phyloP scores from a whole-genome alignment of 2,888 invertebrate species.

The Ichneumoninae sp. region DNA sequence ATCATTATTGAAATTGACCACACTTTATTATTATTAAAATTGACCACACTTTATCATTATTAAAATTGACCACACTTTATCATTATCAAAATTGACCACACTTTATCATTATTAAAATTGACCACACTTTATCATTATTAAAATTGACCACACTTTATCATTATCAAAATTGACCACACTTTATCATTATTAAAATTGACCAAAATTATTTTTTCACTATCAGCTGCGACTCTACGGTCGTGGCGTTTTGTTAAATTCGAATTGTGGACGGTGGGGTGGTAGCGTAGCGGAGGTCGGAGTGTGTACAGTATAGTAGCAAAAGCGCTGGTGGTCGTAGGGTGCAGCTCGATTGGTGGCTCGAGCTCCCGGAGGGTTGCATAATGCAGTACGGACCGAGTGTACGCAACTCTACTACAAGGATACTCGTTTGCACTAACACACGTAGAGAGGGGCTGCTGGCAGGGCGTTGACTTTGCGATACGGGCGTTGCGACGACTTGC shows the following conservation, averaged over 20 bases:
- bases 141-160: no score
- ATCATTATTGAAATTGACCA: no score
- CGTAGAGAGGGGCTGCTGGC: slow-evolving; percentile 75
- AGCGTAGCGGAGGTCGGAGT: slow-evolving; percentile 35
- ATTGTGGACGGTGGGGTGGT: slow-evolving; percentile 32
- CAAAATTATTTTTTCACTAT: not conserved
- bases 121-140: no score
- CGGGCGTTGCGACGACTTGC: slow-evolving; percentile 69
- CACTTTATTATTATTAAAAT: no score
- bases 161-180: no score
- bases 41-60: no score
- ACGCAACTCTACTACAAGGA: slow-evolving; percentile 53
- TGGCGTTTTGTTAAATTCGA: slow-evolving; percentile 61
- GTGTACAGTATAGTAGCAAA: slow-evolving; percentile 18
- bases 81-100: no score
- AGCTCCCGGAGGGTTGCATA: slow-evolving; percentile 79
- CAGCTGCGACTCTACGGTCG: slow-evolving; percentile 49
- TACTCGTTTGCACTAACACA: slow-evolving; percentile 60
- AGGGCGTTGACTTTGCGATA: slow-evolving; percentile 81
- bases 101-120: no score
- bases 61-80: no score
- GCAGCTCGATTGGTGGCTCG: slow-evolving; percentile 75
- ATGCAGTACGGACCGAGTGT: slow-evolving; percentile 74
- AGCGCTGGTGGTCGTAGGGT: slow-evolving; percentile 67
- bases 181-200: no score